Evolutionary conservation across 1,140 invertebrate species (phyloP), one percentile per base, ranked within the genome.

Genomic region (Lepidotrigona ventralis): DNA sequence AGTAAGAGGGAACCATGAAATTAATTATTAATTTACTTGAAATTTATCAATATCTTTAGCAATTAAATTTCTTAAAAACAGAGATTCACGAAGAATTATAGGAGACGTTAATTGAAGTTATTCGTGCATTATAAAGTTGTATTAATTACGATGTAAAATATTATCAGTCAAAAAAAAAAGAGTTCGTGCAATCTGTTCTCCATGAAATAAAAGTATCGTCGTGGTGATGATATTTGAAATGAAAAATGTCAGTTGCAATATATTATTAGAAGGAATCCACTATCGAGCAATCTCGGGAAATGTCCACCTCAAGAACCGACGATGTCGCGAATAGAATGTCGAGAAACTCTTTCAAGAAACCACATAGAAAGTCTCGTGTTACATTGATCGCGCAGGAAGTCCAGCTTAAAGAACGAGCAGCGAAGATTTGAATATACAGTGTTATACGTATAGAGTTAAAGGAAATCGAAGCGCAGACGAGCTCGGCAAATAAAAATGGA

Each of bases 351-450:
- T n/a, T 12, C 58, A 60, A 60, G 19, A 14, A 46, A 60, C 58
- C 58, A 12, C 58, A n/a, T 60, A 60, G 58, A 60, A 60, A 60
- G 9, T 60, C 23, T n/a, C 58, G 58, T 23, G 23, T 60, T 60
- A n/a, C 58, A 14, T 60, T 60, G 23, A 23, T 60, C 58, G 58
- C n/a, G n/a, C 58, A 23, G 11, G 23, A 60, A 60, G 58, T 60
- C 58, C 58, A 60, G 58, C 58, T 60, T 60, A 60, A 60, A 12
- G 23, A 12, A 60, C 23, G 23, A 14, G 14, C n/a, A 23, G 21
- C 23, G n/a, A 60, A 60, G 58, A 60, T 60, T 60, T 60, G 58
- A 60, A 60, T 60, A 60, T 60, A 60, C 58, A 60, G 58, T 60
- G 39, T 46, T 46, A 46, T 8, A 14, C 58, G 9, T 23, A 4